A percentile compares a stretch with the other conserved stretches of the same genome.
Conservation (phyloP, 1,140 invertebrate species). For the Papilio xuthus region DNA sequence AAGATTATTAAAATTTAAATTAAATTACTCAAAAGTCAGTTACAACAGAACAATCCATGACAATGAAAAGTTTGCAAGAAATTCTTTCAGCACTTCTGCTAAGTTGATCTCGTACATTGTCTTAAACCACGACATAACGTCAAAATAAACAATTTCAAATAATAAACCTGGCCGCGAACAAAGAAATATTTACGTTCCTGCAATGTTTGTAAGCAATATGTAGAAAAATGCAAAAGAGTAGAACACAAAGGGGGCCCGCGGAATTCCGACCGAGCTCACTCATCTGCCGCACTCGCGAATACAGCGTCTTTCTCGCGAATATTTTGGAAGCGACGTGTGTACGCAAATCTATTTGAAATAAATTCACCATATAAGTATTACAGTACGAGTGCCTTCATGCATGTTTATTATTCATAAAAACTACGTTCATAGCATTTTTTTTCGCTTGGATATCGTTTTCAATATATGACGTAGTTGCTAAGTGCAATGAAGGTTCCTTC, state of each 20-base stretch:
- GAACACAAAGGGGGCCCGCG: conserved; percentile 47
- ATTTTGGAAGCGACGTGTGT: conserved; percentile 47
- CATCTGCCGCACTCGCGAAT: conserved; percentile 37
- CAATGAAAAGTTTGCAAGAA: conserved; percentile 29
- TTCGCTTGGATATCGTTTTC: not conserved
- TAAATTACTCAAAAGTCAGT: not conserved
- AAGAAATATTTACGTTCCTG: conserved; percentile 62
- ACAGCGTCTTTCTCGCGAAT: conserved; percentile 43
- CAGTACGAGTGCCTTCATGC: not conserved
- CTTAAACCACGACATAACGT: conserved; percentile 32
- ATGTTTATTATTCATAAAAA: conserved; percentile 1
- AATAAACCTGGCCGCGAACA: conserved; percentile 47
- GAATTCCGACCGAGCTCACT: conserved; percentile 54
- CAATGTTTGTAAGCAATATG: conserved; percentile 75
- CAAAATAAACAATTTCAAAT: conserved; percentile 56
- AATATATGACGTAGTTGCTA: not conserved
- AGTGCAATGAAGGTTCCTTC: not conserved
- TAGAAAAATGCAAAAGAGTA: conserved; percentile 72
- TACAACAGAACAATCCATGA: not conserved
- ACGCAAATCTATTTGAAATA: conserved; percentile 33
- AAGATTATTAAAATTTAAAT: not conserved
- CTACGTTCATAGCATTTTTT: not conserved
- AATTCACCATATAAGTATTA: conserved; percentile 15
- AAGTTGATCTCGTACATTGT: conserved; percentile 22
- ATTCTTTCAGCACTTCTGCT: conserved; percentile 27